Percentiles rank a stretch among this genome's conserved stretches.
Evolutionary conservation across 2,113 vertebrate genomes (phyloP).

Genomic region (Dromas ardeola): DNA sequence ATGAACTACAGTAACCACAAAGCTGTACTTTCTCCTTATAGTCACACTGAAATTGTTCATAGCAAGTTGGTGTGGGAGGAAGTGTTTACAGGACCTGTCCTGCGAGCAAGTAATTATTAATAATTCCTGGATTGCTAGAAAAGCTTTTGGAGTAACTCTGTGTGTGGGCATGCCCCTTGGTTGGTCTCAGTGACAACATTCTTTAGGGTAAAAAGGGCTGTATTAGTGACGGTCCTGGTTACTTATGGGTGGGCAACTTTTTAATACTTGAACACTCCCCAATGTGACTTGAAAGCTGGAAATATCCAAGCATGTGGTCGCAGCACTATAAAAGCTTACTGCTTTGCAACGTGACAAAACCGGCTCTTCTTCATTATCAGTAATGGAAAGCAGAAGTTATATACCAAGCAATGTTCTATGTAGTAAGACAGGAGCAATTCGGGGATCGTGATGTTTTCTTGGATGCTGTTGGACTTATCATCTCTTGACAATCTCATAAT

Average conservation of each 20-base stretch:
- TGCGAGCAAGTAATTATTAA: neutral
- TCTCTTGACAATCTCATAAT: neutral
- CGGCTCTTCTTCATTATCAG: neutral
- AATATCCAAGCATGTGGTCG: neutral
- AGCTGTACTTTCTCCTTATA: constrained; percentile 15
- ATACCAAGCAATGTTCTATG: neutral
- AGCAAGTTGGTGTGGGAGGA: constrained; percentile 25
- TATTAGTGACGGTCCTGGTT: neutral
- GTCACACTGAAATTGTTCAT: constrained; percentile 9
- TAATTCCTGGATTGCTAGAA: neutral
- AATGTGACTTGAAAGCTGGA: neutral
- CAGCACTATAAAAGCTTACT: neutral
- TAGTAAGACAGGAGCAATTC: neutral
- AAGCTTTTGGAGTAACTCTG: neutral
- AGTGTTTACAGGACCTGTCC: constrained; percentile 21
- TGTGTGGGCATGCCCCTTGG: neutral
- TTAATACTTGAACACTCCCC: neutral
- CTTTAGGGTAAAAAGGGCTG: neutral
- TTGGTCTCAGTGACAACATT: neutral
- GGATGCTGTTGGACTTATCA: neutral
- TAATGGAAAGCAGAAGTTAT: neutral
- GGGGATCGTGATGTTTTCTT: neutral
- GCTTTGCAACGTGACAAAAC: neutral
- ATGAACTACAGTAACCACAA: constrained; percentile 43
- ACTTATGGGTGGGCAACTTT: neutral